Conservation (phyloP, 2,113 vertebrate genomes). For the Elgaria multicarinata region DNA sequence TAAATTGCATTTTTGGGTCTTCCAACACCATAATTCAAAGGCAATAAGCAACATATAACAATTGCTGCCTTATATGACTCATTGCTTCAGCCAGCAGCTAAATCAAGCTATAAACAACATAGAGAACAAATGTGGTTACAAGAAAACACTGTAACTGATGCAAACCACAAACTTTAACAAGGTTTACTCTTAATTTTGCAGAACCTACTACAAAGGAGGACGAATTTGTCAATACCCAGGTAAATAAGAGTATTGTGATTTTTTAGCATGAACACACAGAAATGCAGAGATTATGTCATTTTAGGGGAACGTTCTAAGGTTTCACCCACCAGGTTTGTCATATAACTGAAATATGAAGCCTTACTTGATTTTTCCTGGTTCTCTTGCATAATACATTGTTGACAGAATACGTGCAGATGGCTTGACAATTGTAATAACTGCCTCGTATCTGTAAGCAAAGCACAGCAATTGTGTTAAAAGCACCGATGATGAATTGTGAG, state of each 20-base stretch:
- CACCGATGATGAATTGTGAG: slow-evolving; percentile 18
- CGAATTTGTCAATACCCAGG: neutral
- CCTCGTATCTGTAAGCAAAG: slow-evolving; percentile 87
- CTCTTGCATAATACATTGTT: slow-evolving; percentile 97
- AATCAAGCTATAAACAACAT: neutral
- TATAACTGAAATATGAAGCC: slow-evolving; percentile 59
- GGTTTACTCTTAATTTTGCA: neutral
- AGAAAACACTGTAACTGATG: neutral
- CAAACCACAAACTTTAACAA: neutral
- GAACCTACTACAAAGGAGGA: neutral
- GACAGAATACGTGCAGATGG: slow-evolving; percentile 94
- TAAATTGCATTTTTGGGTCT: neutral
- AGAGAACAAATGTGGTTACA: neutral
- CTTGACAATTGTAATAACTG: slow-evolving; percentile 86
- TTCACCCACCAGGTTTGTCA: neutral
- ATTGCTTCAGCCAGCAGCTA: neutral
- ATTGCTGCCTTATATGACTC: neutral
- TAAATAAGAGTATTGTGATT: neutral
- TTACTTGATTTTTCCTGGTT: slow-evolving; percentile 98
- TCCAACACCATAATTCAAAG: neutral
- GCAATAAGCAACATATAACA: neutral
- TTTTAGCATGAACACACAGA: neutral
- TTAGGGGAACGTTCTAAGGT: neutral
- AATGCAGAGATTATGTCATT: neutral
- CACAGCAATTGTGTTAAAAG: neutral